Evolutionary conservation across 2,888 invertebrate species (phyloP).

Genomic region (Ryuthela nishihirai): DNA sequence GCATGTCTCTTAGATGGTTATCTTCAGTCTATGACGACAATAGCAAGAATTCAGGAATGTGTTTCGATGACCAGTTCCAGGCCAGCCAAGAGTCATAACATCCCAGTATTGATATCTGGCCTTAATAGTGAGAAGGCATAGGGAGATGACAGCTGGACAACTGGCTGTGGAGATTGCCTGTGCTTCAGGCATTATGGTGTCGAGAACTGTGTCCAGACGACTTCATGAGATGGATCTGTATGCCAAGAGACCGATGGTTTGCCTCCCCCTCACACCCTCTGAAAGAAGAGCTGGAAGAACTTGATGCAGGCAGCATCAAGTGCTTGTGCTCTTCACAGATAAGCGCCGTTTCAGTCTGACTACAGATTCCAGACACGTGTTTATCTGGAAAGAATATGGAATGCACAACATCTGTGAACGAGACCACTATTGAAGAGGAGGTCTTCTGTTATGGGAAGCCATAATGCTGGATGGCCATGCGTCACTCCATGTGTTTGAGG

Average conservation of each 20-base stretch:
- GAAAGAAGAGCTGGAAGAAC: background rate
- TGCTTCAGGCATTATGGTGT: no score
- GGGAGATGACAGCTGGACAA: no score
- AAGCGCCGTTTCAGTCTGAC: background rate
- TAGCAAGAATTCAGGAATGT: no score
- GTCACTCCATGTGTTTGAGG: conserved; percentile 5
- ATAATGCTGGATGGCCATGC: conserved; percentile 1
- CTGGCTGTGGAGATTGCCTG: no score
- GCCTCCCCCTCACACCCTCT: conserved; percentile 2
- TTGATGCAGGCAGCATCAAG: conserved; percentile 1
- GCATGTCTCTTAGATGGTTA: no score
- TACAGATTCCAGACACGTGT: background rate
- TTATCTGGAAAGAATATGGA: conserved; percentile 3
- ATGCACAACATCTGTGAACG: background rate
- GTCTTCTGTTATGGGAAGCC: background rate
- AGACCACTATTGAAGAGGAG: background rate
- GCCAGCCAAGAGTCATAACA: no score
- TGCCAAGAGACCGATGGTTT: background rate
- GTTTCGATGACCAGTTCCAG: no score
- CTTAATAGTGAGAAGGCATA: no score
- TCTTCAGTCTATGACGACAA: no score
- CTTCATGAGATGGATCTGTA: background rate
- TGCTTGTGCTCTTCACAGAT: conserved; percentile 4
- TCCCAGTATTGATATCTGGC: no score
- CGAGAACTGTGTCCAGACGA: background rate